Evolutionary conservation across 2,888 invertebrate genomes (phyloP), one percentile per base, ranked within the genome.

Genomic region (Plebejus argus): DNA sequence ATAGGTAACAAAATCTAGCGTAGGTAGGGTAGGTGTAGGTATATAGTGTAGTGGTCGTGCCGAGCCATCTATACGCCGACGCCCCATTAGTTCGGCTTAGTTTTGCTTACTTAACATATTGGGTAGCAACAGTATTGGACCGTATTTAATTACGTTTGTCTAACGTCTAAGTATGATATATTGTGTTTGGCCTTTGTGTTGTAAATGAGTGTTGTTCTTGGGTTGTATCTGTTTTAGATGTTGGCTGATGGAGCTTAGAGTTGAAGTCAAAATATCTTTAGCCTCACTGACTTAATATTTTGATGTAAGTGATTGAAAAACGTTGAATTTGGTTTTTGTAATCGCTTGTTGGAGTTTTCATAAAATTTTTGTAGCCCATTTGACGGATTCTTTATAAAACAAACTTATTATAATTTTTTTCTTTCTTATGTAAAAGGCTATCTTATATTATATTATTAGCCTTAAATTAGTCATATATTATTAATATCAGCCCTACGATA

Each of bases 71-170:
- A 77, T 77, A 77, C 71, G 71, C 77, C 56, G 77, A 58, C 58
- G 58, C 71, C 33, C 77, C 77, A 77, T 72, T 77, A 77, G 77
- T 77, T 71, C 70, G 77, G 77, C 71, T 77, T 77, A 77, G 77
- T 77, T 77, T 77, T 77, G 77, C 58, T 77, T 77, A 77, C 71
- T 77, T 77, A 77, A 77, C 71, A 77, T 77, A 72, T 71, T 71
- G 77, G 77, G 74, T 74, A 53, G 49, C 7, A 72, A 72, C 72
- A 74, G 28, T 74, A 20, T 49, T 23, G 74, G 45, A 45, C 49
- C 49, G 45, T 74, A 74, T 74, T 74, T 74, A 74, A 74, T 74
- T 74, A 74, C 49, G 74, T 74, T 74, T 74, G 74, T 49, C 28
- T 49, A 74, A 74, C 49, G 45, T 74, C 74, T 74, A 74, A 74